phyloP scores from a whole-genome alignment of 2,797 vertebrate genomes.

The Tenualosa ilisha region DNA sequence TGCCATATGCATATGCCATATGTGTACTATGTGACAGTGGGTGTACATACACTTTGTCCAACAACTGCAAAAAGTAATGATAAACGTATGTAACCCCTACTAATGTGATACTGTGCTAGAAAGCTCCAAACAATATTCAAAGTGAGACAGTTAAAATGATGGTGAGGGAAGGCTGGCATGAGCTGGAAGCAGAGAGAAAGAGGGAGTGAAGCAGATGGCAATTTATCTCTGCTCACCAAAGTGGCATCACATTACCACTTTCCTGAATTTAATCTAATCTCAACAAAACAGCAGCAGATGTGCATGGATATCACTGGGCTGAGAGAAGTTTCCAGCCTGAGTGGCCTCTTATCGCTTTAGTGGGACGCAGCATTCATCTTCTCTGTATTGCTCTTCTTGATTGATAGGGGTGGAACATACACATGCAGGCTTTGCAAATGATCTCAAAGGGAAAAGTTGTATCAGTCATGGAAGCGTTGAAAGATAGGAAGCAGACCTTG shows the following conservation, averaged over 20 bases:
- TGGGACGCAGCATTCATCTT: constrained; percentile 35
- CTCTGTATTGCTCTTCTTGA: constrained; percentile 36
- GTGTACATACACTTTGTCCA: not conserved
- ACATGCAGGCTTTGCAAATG: not conserved
- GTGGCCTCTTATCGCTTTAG: constrained; percentile 30
- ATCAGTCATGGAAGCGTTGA: not conserved
- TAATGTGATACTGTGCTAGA: not conserved
- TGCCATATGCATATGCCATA: not conserved
- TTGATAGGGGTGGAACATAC: constrained; percentile 36
- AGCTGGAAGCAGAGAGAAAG: not conserved
- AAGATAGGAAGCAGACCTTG: constrained; percentile 12
- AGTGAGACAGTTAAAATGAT: constrained; percentile 5
- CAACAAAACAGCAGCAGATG: constrained; percentile 62
- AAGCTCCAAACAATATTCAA: not conserved
- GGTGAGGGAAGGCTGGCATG: not conserved
- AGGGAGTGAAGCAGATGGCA: constrained; percentile 56
- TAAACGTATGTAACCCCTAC: not conserved
- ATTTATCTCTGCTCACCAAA: constrained; percentile 62
- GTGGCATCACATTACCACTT: constrained; percentile 60
- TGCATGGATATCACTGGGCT: constrained; percentile 54
- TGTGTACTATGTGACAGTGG: not conserved
- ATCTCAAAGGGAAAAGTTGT: not conserved
- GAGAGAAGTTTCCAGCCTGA: constrained; percentile 49
- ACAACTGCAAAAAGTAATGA: not conserved
- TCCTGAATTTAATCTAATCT: constrained; percentile 64